phyloP scores from a whole-genome alignment of 1,140 invertebrate genomes.

The Diorhabda carinulata region DNA sequence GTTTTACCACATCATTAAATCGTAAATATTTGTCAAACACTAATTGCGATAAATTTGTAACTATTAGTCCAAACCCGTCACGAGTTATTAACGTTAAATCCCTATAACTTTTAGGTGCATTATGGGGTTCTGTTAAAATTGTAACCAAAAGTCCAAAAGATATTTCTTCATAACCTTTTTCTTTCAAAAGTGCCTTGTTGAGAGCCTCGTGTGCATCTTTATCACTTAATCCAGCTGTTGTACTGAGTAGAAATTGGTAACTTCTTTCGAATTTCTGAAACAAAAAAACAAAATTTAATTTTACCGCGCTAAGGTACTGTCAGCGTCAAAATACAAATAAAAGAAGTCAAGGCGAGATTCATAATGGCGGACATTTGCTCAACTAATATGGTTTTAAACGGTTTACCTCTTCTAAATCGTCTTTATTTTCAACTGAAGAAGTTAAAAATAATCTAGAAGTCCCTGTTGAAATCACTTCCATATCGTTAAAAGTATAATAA shows the following conservation, averaged over 20 bases:
- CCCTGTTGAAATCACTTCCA: constrained; percentile 57
- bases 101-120: constrained; percentile 81
- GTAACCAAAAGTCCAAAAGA: constrained; percentile 83
- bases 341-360: constrained; percentile 51
- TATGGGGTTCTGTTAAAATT: constrained; percentile 83
- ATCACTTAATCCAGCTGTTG: constrained; percentile 80
- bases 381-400: constrained; percentile 51
- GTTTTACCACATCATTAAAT: constrained; percentile 73
- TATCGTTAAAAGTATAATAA: constrained; percentile 46
- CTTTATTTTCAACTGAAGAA: constrained; percentile 73
- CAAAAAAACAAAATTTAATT: constrained; percentile 48
- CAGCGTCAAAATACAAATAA: constrained; percentile 42
- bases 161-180: constrained; percentile 86
- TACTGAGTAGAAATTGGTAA: constrained; percentile 68
- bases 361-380: constrained; percentile 57
- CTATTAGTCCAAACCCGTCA: constrained; percentile 80
- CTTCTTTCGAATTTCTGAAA: constrained; percentile 87
- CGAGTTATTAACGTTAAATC: constrained; percentile 85
- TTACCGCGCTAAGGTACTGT: constrained; percentile 37
- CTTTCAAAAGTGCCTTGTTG: constrained; percentile 83
- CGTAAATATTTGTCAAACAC: constrained; percentile 86
- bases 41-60: constrained; percentile 76
- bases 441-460: constrained; percentile 58
- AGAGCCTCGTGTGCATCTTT: constrained; percentile 90
- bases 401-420: constrained; percentile 78